phyloP scores from a whole-genome alignment of 2,797 vertebrate genomes.

The Pempheris klunzingeri region DNA sequence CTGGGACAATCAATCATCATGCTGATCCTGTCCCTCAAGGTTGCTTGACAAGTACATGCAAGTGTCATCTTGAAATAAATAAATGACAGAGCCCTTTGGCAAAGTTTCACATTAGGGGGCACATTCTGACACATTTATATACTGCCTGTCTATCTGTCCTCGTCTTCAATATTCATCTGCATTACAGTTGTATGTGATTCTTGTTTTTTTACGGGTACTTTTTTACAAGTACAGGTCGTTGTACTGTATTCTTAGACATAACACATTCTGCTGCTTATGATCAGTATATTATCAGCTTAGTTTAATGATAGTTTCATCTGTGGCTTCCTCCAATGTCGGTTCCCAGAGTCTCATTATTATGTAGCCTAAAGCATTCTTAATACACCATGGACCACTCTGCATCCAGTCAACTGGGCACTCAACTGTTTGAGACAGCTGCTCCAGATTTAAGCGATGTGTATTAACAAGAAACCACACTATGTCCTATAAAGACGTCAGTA shows the following conservation, averaged over 20 bases:
- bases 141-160: not conserved
- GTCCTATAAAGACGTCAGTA: slow-evolving; percentile 53
- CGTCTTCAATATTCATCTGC: not conserved
- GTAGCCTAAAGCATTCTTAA: slow-evolving; percentile 72
- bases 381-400: slow-evolving; percentile 64
- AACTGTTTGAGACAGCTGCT: slow-evolving; percentile 74
- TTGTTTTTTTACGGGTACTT: not conserved
- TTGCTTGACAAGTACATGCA: slow-evolving; percentile 7
- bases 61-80: slow-evolving; percentile 9
- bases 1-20: not conserved
- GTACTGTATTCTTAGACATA: slow-evolving; percentile 21
- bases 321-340: slow-evolving; percentile 51
- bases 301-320: slow-evolving; percentile 49
- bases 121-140: slow-evolving; percentile 13
- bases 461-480: slow-evolving; percentile 47
- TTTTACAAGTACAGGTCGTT: slow-evolving; percentile 11
- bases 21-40: not conserved
- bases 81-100: not conserved
- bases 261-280: slow-evolving; percentile 21
- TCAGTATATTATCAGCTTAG: slow-evolving; percentile 54
- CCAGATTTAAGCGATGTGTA: slow-evolving; percentile 64
- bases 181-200: not conserved
- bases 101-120: not conserved
- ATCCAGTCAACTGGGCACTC: slow-evolving; percentile 70
- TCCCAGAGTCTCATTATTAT: slow-evolving; percentile 76